phyloP scores from a whole-genome alignment of 2,888 invertebrate species.

The Mesorhabditis spiculigera region DNA sequence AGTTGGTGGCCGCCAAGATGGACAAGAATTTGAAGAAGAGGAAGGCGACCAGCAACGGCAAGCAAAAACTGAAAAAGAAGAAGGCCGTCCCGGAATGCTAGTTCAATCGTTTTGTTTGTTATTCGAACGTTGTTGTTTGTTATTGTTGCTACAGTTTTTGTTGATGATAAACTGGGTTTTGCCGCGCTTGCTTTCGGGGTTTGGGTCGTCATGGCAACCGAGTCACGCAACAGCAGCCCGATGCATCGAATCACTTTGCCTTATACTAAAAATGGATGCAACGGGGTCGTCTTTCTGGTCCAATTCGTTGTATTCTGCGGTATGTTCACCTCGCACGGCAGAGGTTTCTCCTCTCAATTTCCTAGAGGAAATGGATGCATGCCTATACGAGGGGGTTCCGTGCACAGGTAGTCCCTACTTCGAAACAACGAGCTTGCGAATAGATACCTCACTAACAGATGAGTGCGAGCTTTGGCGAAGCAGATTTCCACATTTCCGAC shows the following conservation, averaged over 20 bases:
- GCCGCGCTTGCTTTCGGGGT: too few species aligned
- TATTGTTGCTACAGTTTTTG: slow-evolving; percentile 1
- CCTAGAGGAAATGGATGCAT: slow-evolving; percentile 1
- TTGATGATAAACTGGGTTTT: background rate
- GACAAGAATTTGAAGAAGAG: background rate
- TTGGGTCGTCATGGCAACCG: too few species aligned
- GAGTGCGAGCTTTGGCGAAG: slow-evolving; percentile 4
- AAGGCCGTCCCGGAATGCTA: slow-evolving; percentile 1
- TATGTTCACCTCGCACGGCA: too few species aligned
- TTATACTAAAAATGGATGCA: too few species aligned
- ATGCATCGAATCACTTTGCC: too few species aligned
- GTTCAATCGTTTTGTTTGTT: background rate
- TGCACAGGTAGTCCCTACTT: background rate
- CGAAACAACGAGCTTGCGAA: background rate
- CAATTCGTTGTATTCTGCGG: too few species aligned
- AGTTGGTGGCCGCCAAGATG: background rate
- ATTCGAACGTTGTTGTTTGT: background rate
- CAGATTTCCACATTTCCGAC: background rate
- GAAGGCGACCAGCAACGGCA: background rate
- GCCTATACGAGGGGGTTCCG: background rate
- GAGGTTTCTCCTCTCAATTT: background rate
- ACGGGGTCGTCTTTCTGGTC: too few species aligned
- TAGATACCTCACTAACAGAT: background rate
- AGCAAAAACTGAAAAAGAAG: slow-evolving; percentile 2
- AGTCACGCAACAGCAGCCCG: too few species aligned